Percentiles rank a stretch among this genome's conserved stretches.
Evolutionary conservation across 2,113 vertebrate genomes (phyloP).

Genomic region (Cariama cristata): DNA sequence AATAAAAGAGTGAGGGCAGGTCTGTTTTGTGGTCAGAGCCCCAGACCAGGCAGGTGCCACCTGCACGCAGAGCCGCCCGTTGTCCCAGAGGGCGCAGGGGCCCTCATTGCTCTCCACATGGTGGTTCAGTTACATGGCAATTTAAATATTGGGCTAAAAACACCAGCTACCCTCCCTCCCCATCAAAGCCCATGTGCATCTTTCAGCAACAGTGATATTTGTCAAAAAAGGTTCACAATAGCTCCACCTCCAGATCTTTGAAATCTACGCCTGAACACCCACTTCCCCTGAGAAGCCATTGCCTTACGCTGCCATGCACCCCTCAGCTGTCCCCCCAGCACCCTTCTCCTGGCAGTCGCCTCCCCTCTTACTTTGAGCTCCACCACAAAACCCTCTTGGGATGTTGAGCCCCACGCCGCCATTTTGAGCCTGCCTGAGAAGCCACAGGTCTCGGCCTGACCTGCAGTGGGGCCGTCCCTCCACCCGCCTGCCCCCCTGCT

Average conservation of each 20-base stretch:
- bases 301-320: accelerated
- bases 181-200: accelerated
- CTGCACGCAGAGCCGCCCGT: accelerated
- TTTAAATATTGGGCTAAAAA: not conserved
- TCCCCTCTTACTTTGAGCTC: accelerated
- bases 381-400: not conserved
- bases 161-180: accelerated
- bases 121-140: accelerated
- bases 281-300: accelerated
- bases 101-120: accelerated
- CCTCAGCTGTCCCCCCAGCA: accelerated
- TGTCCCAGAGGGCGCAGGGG: accelerated
- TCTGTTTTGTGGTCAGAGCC: not conserved
- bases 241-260: too few relatives aligned
- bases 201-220: not conserved
- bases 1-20: not conserved
- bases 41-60: accelerated
- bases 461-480: accelerated
- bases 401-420: accelerated
- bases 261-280: accelerated
- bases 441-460: not conserved
- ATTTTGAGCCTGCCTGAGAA: not conserved
- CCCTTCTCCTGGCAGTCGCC: accelerated
- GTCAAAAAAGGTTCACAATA: not conserved
- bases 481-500: accelerated